Evolutionary conservation across 2,113 vertebrate species (phyloP).

Genomic region (Etheostoma cragini): DNA sequence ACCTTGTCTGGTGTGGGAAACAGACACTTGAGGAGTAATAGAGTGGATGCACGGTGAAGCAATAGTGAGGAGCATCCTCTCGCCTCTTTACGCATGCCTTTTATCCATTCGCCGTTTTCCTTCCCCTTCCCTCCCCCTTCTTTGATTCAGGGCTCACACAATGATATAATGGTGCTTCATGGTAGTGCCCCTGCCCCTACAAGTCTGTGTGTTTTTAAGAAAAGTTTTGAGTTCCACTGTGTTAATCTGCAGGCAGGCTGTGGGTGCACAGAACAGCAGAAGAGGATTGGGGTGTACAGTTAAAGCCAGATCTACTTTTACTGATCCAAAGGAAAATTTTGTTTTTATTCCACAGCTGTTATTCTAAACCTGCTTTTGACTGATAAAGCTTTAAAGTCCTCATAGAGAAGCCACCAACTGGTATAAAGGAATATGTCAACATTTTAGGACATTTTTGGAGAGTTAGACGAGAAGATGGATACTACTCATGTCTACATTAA

Average conservation of each 20-base stretch:
- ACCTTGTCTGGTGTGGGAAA: slow-evolving; percentile 82
- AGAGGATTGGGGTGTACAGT: slow-evolving; percentile 38
- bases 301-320: slow-evolving; percentile 50
- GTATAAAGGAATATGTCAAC: not conserved
- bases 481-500: too few relatives aligned
- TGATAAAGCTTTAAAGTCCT: not conserved
- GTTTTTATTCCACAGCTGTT: slow-evolving; percentile 36
- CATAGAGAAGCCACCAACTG: not conserved
- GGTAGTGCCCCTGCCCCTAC: not conserved
- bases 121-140: not conserved
- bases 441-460: not conserved
- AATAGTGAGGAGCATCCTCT: slow-evolving; percentile 32
- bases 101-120: slow-evolving; percentile 11
- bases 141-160: slow-evolving; percentile 17
- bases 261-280: slow-evolving; percentile 37
- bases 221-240: slow-evolving; percentile 70
- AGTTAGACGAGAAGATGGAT: not conserved
- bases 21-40: slow-evolving; percentile 78
- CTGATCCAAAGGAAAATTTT: slow-evolving; percentile 64
- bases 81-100: slow-evolving; percentile 35
- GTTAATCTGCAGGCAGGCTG: slow-evolving; percentile 34
- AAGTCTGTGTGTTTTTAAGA: slow-evolving; percentile 40
- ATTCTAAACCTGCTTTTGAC: not conserved
- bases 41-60: slow-evolving; percentile 46
- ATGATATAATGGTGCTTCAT: slow-evolving; percentile 25